These are phyloP conservation scores for Sycophila sp. DNA, from an alignment of 1,140 invertebrate species.

Conservation along the genomic window DNA sequence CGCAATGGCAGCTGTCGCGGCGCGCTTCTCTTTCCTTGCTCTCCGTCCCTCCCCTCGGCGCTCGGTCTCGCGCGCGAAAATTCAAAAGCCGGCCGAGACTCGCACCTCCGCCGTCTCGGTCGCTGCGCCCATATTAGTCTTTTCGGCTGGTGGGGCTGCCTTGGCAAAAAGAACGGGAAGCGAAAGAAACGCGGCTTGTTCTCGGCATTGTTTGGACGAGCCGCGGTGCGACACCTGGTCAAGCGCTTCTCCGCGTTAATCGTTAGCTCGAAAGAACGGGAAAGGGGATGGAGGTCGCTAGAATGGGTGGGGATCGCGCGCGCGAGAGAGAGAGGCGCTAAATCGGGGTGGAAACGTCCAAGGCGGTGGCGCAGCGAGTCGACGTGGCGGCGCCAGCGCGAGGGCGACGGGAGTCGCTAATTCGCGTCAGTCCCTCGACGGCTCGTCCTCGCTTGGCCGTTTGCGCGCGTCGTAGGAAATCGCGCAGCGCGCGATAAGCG, in stretches of 20 bases:
- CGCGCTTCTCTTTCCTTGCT: not conserved
- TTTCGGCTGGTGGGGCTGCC: not conserved
- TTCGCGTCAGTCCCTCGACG: not conserved
- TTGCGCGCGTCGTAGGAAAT: no score
- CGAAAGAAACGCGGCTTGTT: not conserved
- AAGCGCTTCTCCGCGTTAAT: constrained; percentile 7
- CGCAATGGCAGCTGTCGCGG: constrained; percentile 4
- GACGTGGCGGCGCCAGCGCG: no score
- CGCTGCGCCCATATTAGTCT: not conserved
- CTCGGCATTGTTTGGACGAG: not conserved
- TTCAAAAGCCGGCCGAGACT: not conserved
- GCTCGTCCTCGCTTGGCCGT: no score
- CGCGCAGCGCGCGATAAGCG: no score
- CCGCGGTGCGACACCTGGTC: not conserved
- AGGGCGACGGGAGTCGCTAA: no score
- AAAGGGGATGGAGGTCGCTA: constrained; percentile 13
- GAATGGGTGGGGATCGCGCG: constrained; percentile 4
- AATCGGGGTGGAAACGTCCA: constrained; percentile 33
- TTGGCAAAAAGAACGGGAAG: no score
- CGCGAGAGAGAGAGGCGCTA: not conserved
- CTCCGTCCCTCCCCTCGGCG: not conserved
- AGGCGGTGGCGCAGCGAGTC: not conserved
- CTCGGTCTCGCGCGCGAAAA: not conserved
- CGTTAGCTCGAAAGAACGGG: not conserved
- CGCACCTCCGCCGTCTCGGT: not conserved